phyloP scores from a whole-genome alignment of 2,888 invertebrate genomes.

The Tipula confusa region DNA sequence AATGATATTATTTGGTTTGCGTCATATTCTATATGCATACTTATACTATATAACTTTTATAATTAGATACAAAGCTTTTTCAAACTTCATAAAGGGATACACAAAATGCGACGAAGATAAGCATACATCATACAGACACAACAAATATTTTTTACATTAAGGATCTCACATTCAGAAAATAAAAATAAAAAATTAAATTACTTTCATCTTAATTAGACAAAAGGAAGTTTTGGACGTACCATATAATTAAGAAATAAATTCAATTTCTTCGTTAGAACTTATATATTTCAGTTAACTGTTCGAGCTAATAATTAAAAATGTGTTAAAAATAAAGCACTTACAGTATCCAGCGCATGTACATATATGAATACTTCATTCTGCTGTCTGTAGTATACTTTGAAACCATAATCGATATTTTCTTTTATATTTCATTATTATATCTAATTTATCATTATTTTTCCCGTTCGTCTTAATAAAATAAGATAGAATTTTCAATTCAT shows the following conservation, averaged over 20 bases:
- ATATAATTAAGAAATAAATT: not conserved
- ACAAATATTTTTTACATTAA: no score
- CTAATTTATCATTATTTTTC: not conserved
- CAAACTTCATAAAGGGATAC: no score
- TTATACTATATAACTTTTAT: not conserved
- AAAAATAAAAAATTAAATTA: not conserved
- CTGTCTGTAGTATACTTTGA: not conserved
- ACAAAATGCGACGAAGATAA: no score
- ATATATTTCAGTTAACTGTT: not conserved
- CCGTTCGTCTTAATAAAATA: not conserved
- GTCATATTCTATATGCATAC: no score
- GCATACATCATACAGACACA: no score
- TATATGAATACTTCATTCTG: not conserved
- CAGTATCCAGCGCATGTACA: not conserved
- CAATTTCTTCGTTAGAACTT: not conserved
- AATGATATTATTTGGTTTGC: no score
- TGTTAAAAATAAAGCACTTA: not conserved
- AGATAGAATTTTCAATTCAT: not conserved
- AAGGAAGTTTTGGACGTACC: not conserved
- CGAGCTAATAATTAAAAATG: not conserved
- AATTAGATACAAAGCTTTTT: not conserved
- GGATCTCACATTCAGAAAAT: no score
- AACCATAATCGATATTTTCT: not conserved
- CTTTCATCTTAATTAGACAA: not conserved
- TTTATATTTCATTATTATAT: not conserved